phyloP scores from a whole-genome alignment of 2,797 vertebrate genomes.

The Parotocinclus haroldoi region DNA sequence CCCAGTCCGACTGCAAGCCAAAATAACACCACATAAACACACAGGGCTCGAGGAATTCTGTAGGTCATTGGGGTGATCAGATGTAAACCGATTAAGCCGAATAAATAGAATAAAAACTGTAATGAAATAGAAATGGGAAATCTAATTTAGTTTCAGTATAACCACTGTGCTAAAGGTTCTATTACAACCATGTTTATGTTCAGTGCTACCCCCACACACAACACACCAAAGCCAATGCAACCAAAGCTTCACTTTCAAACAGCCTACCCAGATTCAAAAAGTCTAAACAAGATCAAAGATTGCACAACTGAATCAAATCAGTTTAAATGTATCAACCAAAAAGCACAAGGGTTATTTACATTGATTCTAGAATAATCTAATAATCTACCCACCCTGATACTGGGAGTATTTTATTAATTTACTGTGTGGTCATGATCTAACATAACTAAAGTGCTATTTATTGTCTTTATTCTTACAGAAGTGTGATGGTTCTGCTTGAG shows the following conservation, averaged over 20 bases:
- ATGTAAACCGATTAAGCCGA: slow-evolving; percentile 61
- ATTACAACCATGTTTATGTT: slow-evolving; percentile 58
- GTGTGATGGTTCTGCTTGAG: slow-evolving; percentile 1
- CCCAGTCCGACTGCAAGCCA: slow-evolving; percentile 48
- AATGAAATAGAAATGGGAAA: slow-evolving; percentile 65
- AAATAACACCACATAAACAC: slow-evolving; percentile 34
- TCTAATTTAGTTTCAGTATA: slow-evolving; percentile 62
- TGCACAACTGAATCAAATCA: background rate
- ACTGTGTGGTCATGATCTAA: slow-evolving; percentile 1
- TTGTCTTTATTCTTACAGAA: slow-evolving; percentile 8
- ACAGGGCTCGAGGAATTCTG: slow-evolving; percentile 44
- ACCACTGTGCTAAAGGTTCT: slow-evolving; percentile 59
- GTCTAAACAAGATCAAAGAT: background rate
- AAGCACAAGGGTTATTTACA: background rate
- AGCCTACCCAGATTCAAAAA: background rate
- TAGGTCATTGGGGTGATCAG: slow-evolving; percentile 55
- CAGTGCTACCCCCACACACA: slow-evolving; percentile 46
- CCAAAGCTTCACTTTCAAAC: slow-evolving; percentile 5
- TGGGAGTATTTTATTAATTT: slow-evolving; percentile 3
- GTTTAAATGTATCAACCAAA: background rate
- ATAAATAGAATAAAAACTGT: slow-evolving; percentile 50
- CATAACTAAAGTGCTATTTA: background rate
- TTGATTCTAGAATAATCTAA: no score
- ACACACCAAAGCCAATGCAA: background rate
- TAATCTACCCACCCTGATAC: no score